Evolutionary conservation across 2,888 invertebrate genomes (phyloP).

Genomic region (Pterostichus madidus): DNA sequence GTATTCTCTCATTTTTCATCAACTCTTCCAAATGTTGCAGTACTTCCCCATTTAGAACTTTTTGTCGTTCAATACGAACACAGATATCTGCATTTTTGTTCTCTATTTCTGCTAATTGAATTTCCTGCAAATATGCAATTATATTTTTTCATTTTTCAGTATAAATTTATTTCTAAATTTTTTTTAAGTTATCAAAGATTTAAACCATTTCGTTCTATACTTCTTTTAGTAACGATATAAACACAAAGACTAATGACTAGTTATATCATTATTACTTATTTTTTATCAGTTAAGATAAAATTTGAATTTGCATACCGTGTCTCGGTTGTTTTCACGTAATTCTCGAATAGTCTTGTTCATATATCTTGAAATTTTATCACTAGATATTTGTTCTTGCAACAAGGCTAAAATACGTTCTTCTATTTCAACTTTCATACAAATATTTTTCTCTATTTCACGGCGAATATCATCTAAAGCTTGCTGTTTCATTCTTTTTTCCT

Average conservation of each 20-base stretch:
- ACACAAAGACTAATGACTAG: no score
- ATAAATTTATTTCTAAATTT: no score
- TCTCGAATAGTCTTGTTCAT: constrained; percentile 78
- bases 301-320: constrained; percentile 73
- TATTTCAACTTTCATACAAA: constrained; percentile 79
- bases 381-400: constrained; percentile 84
- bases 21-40: constrained; percentile 75
- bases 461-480: constrained; percentile 73
- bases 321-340: constrained; percentile 76
- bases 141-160: background rate
- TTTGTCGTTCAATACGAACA: constrained; percentile 81
- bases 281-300: background rate
- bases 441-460: constrained; percentile 76
- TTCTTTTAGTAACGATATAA: background rate
- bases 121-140: constrained; percentile 76
- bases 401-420: constrained; percentile 84
- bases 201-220: no score
- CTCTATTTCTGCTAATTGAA: constrained; percentile 79
- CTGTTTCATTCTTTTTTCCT: constrained; percentile 79
- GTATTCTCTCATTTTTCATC: constrained; percentile 73
- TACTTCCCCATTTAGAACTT: constrained; percentile 71
- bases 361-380: constrained; percentile 82
- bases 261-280: no score
- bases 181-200: no score
- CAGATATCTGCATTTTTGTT: constrained; percentile 80